phyloP scores from a whole-genome alignment of 2,113 vertebrate genomes.

The Semicossyphus pulcher region DNA sequence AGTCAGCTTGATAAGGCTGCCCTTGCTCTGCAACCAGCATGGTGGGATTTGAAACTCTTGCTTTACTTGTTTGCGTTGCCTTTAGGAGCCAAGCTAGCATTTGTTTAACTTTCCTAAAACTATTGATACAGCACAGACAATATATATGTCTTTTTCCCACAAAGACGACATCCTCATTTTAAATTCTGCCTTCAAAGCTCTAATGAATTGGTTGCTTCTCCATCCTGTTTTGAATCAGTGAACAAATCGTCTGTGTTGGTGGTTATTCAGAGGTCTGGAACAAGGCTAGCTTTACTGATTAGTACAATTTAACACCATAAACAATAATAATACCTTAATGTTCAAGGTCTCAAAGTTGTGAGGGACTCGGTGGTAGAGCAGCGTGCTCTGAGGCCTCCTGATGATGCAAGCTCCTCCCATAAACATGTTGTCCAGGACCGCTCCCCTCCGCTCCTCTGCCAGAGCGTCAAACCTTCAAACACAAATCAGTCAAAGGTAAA shows the following conservation, averaged over 20 bases:
- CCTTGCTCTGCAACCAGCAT: too few species aligned
- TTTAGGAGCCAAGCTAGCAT: too few species aligned
- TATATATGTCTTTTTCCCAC: too few species aligned
- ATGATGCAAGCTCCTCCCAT: conserved; percentile 86
- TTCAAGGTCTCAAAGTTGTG: conserved; percentile 87
- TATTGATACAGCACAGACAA: too few species aligned
- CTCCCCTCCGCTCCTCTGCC: conserved; percentile 84
- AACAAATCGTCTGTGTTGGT: too few species aligned
- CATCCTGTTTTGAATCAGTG: too few species aligned
- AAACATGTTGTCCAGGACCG: conserved; percentile 89
- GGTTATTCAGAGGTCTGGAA: neutral
- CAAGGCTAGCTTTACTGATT: neutral
- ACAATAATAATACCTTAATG: conserved; percentile 85
- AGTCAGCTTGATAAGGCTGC: neutral
- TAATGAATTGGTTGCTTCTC: neutral
- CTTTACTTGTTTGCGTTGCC: too few species aligned
- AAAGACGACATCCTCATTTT: too few species aligned
- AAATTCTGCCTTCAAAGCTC: neutral
- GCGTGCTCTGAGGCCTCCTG: conserved; percentile 75
- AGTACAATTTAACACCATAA: neutral
- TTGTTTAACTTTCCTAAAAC: too few species aligned
- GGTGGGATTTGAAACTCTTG: neutral
- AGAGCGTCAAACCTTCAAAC: conserved; percentile 87
- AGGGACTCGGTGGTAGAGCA: conserved; percentile 85
- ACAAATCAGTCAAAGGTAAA: neutral